Evolutionary conservation across 2,888 invertebrate species (phyloP).

Genomic region (Monoplex corrugatus): DNA sequence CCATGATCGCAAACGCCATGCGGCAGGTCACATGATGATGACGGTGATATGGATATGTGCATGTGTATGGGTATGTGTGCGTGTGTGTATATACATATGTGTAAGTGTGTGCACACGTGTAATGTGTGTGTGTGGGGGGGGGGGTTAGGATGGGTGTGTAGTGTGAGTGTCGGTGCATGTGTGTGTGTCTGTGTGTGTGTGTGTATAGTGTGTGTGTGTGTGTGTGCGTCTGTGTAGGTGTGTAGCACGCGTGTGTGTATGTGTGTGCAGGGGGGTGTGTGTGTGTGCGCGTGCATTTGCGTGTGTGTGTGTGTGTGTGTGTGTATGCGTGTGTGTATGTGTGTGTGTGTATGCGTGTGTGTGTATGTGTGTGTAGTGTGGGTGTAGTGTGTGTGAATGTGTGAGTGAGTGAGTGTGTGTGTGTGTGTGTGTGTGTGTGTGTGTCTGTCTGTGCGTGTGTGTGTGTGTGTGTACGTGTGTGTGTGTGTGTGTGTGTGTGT

Average conservation of each 20-base stretch:
- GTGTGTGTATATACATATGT: not conserved
- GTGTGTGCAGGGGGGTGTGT: not conserved
- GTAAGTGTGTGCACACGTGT: not conserved
- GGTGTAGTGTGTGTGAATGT: not conserved
- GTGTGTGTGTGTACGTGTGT: not conserved
- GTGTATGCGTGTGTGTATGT: not conserved
- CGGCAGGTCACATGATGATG: too few species aligned
- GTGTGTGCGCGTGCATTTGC: constrained; percentile 3
- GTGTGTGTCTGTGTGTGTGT: not conserved
- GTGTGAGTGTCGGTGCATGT: not conserved
- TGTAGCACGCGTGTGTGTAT: not conserved
- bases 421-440: not conserved
- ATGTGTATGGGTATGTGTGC: not conserved
- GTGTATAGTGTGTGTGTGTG: not conserved
- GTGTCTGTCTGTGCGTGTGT: not conserved
- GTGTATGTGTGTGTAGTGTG: not conserved
- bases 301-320: not conserved
- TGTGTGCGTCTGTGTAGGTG: not conserved
- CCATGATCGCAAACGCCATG: too few species aligned
- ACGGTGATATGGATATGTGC: not conserved
- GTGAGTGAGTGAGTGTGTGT: not conserved
- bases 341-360: constrained; percentile 10
- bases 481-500: not conserved
- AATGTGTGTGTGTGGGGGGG: constrained; percentile 2
- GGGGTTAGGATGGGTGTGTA: not conserved